phyloP scores from a whole-genome alignment of 2,113 vertebrate genomes.

The Myodes glareolus region DNA sequence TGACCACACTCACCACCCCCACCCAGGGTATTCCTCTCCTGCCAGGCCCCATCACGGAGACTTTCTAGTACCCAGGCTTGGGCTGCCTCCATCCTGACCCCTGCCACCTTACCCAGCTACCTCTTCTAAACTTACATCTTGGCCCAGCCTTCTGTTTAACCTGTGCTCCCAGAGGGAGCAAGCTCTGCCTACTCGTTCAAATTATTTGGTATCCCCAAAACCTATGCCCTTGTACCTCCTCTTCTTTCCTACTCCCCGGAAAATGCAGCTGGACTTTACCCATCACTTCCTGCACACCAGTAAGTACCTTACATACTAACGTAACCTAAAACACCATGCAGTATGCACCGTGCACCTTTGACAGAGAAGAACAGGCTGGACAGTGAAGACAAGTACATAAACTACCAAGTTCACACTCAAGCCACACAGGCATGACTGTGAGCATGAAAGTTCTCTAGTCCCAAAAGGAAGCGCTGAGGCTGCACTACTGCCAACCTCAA shows the following conservation, averaged over 20 bases:
- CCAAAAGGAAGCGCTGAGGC: slow-evolving; percentile 69
- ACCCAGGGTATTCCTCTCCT: no score
- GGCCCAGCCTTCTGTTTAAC: background rate
- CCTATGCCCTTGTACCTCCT: background rate
- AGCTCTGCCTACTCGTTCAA: background rate
- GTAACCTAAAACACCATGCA: background rate
- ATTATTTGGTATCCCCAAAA: background rate
- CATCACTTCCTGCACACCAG: background rate
- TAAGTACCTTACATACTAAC: background rate
- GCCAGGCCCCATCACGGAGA: background rate
- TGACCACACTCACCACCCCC: background rate
- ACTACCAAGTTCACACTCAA: slow-evolving; percentile 1
- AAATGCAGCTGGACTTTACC: background rate
- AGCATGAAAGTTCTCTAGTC: slow-evolving; percentile 31
- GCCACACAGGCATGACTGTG: background rate
- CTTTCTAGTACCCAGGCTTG: background rate
- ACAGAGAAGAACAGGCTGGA: background rate
- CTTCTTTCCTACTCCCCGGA: background rate
- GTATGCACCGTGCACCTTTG: background rate
- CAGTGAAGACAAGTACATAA: background rate
- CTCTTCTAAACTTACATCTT: background rate
- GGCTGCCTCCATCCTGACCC: background rate
- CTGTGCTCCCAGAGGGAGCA: background rate
- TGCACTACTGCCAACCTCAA: slow-evolving; percentile 41
- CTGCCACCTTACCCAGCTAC: background rate